Evolutionary conservation across 2,888 invertebrate species (phyloP).

Genomic region (Galerucella pusilla): DNA sequence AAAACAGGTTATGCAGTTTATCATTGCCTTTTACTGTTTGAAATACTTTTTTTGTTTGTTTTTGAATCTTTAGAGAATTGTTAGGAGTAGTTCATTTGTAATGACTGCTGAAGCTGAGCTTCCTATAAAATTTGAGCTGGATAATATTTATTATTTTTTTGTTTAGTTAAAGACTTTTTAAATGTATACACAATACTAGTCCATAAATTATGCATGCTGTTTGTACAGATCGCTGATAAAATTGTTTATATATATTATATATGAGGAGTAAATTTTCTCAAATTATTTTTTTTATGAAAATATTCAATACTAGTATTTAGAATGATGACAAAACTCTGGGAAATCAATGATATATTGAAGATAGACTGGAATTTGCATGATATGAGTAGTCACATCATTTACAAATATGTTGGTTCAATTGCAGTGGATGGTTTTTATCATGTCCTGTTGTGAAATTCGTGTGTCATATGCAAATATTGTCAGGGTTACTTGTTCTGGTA

Average conservation of each 20-base stretch:
- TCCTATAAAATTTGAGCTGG: conserved; percentile 26
- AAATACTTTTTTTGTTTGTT: conserved; percentile 34
- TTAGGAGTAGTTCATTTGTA: conserved; percentile 32
- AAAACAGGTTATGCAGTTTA: conserved; percentile 38
- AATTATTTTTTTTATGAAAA: not conserved
- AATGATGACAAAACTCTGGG: not conserved
- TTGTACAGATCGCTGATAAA: conserved; percentile 11
- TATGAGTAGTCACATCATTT: not conserved
- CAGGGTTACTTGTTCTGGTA: too few relatives aligned
- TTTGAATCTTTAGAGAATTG: conserved; percentile 35
- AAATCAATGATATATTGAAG: not conserved
- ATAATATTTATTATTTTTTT: conserved; percentile 27
- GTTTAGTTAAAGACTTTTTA: conserved; percentile 35
- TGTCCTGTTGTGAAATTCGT: too few relatives aligned
- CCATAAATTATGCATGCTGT: conserved; percentile 31
- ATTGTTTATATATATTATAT: conserved; percentile 13
- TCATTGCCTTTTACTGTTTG: conserved; percentile 44
- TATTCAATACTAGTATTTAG: not conserved
- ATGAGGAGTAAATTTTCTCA: not conserved
- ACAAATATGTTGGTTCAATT: too few relatives aligned
- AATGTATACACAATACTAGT: conserved; percentile 39
- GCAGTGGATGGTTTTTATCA: too few relatives aligned
- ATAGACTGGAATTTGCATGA: not conserved
- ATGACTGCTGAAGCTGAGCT: conserved; percentile 20
- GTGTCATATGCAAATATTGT: too few relatives aligned